Percentiles rank a stretch among this genome's conserved stretches.
phyloP scores from a whole-genome alignment of 2,797 vertebrate genomes.

The Okamejei kenojei region DNA sequence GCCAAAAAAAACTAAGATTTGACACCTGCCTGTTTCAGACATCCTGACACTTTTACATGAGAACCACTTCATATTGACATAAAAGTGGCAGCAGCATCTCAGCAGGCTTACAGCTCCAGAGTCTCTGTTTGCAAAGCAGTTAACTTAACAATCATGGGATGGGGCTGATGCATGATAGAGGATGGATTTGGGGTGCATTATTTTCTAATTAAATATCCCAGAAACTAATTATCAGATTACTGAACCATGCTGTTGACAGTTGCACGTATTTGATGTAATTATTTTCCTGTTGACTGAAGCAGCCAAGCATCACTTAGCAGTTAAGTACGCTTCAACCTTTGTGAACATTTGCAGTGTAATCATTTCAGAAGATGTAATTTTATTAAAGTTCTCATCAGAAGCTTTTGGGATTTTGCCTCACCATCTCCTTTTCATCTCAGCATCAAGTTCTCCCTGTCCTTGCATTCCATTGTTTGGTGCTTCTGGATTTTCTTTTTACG shows the following conservation, averaged over 20 bases:
- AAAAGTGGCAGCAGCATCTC: background rate
- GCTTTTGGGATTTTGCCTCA: background rate
- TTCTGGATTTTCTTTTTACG: background rate
- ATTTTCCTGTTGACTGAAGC: slow-evolving; percentile 10
- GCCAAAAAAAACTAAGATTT: background rate
- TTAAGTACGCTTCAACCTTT: slow-evolving; percentile 8
- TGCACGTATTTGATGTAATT: slow-evolving; percentile 25
- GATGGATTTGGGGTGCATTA: slow-evolving; percentile 1
- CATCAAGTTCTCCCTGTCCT: background rate
- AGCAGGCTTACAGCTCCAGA: background rate
- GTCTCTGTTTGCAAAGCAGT: background rate
- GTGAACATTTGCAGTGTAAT: slow-evolving; percentile 21
- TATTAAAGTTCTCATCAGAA: slow-evolving; percentile 19
- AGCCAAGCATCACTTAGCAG: slow-evolving; percentile 15
- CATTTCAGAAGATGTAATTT: background rate
- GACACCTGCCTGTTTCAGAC: background rate
- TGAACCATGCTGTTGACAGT: slow-evolving; percentile 17
- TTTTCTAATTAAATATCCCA: slow-evolving; percentile 18
- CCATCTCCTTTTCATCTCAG: slow-evolving; percentile 19
- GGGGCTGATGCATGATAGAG: background rate
- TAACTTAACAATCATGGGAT: background rate
- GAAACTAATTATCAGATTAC: slow-evolving; percentile 28
- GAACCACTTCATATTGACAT: background rate
- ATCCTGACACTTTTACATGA: too few species aligned
- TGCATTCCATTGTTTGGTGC: background rate